A percentile compares a stretch with the other conserved stretches of the same genome.
Conservation (phyloP, 2,113 vertebrate genomes). For the Melanocharis versteri region DNA sequence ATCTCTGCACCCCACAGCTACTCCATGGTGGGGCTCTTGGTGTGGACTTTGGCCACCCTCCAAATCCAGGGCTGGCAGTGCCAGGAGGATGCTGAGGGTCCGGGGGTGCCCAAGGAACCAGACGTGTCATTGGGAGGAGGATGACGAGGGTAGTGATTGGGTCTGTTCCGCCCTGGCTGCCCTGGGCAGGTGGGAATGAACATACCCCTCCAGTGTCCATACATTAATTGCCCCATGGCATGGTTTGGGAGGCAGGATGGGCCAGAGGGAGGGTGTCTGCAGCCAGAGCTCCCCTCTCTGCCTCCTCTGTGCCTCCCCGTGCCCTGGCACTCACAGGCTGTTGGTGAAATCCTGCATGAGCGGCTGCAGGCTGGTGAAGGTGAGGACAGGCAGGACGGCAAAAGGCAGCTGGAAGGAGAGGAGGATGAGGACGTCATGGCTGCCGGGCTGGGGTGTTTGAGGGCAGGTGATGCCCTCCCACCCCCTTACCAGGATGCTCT, state of each 20-base stretch:
- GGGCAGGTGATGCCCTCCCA: neutral
- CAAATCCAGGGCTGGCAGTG: neutral
- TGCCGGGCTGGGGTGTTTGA: neutral
- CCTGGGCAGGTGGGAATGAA: neutral
- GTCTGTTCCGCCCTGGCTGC: fast-evolving
- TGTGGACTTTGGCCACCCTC: neutral
- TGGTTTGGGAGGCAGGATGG: neutral
- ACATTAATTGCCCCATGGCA: neutral
- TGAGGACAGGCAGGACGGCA: conserved; percentile 74
- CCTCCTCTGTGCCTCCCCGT: neutral
- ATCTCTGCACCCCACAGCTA: neutral
- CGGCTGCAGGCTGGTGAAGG: conserved; percentile 77
- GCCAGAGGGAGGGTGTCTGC: neutral
- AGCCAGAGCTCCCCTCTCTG: neutral
- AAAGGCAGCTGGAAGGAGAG: conserved; percentile 74
- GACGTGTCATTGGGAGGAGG: neutral
- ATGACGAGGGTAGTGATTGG: neutral
- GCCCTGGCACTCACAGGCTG: conserved; percentile 64
- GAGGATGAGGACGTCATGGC: fast-evolving
- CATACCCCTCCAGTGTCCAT: too few species aligned
- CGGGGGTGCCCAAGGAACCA: neutral
- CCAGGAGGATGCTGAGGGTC: neutral
- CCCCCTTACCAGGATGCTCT: conserved; percentile 76
- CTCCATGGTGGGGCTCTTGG: fast-evolving
- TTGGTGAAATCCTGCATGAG: conserved; percentile 79